Conservation (phyloP, 2,888 invertebrate species). For the Oscheius sp. region DNA sequence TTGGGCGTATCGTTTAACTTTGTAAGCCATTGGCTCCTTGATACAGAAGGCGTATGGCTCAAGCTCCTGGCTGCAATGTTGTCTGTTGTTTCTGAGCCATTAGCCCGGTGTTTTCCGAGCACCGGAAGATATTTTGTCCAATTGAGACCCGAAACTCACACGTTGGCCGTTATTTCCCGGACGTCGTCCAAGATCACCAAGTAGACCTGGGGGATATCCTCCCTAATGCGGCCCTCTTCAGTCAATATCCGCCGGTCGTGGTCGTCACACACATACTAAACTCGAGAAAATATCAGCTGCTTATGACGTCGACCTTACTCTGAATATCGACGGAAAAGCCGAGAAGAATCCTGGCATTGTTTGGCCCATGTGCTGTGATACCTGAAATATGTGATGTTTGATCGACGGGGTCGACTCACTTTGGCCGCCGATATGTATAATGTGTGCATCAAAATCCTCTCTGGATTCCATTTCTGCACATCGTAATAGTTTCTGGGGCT, state of each 20-base stretch:
- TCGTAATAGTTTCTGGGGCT: slow-evolving; percentile 61
- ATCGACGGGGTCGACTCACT: slow-evolving; percentile 32
- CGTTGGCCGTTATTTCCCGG: slow-evolving; percentile 39
- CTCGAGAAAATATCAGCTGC: not conserved
- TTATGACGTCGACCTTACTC: too few relatives aligned
- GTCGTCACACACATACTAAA: slow-evolving; percentile 68
- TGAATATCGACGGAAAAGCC: slow-evolving; percentile 64
- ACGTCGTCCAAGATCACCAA: slow-evolving; percentile 56
- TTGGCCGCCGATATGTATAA: slow-evolving; percentile 65
- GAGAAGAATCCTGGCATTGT: slow-evolving; percentile 52
- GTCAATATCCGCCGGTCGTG: slow-evolving; percentile 67
- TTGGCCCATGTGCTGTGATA: slow-evolving; percentile 17
- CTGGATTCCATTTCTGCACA: slow-evolving; percentile 67
- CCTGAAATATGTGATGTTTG: slow-evolving; percentile 7
- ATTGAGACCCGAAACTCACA: slow-evolving; percentile 15
- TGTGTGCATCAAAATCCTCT: slow-evolving; percentile 54
- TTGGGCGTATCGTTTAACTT: slow-evolving; percentile 34
- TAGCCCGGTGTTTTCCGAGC: slow-evolving; percentile 25
- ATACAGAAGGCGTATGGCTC: slow-evolving; percentile 44
- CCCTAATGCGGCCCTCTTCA: slow-evolving; percentile 45
- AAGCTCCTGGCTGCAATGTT: slow-evolving; percentile 50
- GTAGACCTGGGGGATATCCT: slow-evolving; percentile 46
- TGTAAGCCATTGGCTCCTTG: slow-evolving; percentile 44
- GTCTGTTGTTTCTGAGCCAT: slow-evolving; percentile 12
- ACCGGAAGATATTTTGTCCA: slow-evolving; percentile 25